Conservation (phyloP, 2,113 vertebrate species). For the Elgaria multicarinata region DNA sequence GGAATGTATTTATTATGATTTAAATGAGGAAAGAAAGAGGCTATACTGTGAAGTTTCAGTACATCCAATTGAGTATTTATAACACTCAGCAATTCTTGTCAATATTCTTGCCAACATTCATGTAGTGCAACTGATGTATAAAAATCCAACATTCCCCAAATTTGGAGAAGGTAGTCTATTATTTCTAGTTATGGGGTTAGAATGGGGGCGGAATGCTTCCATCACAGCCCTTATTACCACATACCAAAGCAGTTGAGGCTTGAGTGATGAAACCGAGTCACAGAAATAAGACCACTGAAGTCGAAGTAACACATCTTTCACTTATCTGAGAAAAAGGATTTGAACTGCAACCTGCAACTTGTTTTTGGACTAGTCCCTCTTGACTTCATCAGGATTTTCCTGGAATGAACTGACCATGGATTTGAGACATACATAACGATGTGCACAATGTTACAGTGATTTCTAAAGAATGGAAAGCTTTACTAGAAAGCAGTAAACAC, state of each 20-base stretch:
- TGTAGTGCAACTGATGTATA: neutral
- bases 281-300: conserved; percentile 2
- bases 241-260: neutral
- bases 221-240: neutral
- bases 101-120: neutral
- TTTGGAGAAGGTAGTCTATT: neutral
- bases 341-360: neutral
- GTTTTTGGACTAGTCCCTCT: neutral
- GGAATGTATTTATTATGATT: neutral
- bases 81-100: conserved; percentile 7
- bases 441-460: neutral
- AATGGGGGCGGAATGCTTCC: neutral
- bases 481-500: neutral
- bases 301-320: rapidly evolving
- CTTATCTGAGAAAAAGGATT: neutral
- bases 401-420: neutral
- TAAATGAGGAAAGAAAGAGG: conserved; percentile 13
- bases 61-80: neutral
- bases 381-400: neutral
- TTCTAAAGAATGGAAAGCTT: neutral
- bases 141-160: neutral
- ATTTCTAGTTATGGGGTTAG: neutral
- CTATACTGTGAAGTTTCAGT: neutral
- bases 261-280: conserved; percentile 23
- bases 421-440: neutral